phyloP scores from a whole-genome alignment of 2,113 vertebrate species.

The Henicopernis longicauda region DNA sequence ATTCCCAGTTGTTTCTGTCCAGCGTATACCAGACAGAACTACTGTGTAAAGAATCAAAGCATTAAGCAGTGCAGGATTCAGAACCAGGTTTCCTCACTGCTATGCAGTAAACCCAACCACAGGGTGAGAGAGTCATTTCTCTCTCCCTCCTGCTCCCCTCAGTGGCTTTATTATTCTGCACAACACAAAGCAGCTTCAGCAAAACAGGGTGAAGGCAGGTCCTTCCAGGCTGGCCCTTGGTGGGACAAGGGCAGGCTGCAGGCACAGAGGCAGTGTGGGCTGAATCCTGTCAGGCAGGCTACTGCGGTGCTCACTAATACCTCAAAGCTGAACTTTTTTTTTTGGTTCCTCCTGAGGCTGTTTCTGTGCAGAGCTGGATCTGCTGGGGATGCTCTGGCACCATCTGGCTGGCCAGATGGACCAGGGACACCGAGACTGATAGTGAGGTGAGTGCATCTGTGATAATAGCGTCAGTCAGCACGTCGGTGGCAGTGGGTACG shows the following conservation, averaged over 20 bases:
- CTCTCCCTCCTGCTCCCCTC: neutral
- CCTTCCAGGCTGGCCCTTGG: neutral
- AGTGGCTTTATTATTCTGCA: neutral
- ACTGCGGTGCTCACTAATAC: neutral
- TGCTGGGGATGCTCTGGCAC: neutral
- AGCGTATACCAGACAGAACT: neutral
- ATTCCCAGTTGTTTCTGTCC: neutral
- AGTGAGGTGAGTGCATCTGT: neutral
- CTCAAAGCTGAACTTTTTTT: neutral
- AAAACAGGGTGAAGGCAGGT: neutral
- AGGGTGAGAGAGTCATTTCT: neutral
- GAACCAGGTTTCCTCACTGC: neutral
- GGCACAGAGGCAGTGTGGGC: neutral
- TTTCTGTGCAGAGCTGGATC: neutral
- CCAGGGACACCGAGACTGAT: neutral
- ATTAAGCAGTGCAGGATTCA: neutral
- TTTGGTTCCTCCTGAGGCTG: neutral
- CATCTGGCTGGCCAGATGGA: neutral
- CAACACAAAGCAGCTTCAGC: neutral
- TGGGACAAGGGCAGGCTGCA: neutral
- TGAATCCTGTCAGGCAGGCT: neutral
- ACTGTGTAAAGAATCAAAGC: neutral
- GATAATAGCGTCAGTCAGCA: neutral
- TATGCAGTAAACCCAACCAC: neutral
- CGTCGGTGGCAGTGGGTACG: rapidly evolving